Conservation (phyloP, 2,113 vertebrate species). For the Cariama cristata region DNA sequence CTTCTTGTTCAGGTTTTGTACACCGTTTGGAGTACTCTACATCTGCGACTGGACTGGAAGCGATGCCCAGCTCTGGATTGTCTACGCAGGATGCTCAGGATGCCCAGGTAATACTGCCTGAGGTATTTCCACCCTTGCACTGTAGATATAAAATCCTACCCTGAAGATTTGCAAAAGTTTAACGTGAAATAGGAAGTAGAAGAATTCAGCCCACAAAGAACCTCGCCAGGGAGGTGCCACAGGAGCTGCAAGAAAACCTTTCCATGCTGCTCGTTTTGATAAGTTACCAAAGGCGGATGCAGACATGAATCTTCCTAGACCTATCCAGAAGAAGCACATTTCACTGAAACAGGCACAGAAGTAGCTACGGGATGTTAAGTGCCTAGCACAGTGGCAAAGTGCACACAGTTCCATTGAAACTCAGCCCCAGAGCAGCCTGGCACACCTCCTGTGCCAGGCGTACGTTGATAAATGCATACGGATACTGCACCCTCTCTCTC, state of each 20-base stretch:
- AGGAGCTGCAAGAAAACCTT: neutral
- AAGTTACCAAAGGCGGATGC: neutral
- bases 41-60: neutral
- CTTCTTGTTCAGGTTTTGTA: neutral
- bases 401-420: neutral
- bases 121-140: neutral
- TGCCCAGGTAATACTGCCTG: neutral
- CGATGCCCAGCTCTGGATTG: neutral
- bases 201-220: neutral
- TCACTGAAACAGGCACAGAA: neutral
- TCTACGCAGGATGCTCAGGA: neutral
- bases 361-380: neutral
- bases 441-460: neutral
- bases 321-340: neutral
- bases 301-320: neutral
- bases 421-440: neutral
- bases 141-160: neutral
- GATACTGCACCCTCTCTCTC: neutral
- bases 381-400: neutral
- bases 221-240: neutral
- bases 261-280: neutral
- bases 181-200: neutral
- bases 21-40: rapidly evolving
- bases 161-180: neutral
- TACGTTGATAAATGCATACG: neutral